These are phyloP conservation scores for Anabas testudineus DNA, from an alignment of 2,797 vertebrate genomes.

Conservation along the genomic window DNA sequence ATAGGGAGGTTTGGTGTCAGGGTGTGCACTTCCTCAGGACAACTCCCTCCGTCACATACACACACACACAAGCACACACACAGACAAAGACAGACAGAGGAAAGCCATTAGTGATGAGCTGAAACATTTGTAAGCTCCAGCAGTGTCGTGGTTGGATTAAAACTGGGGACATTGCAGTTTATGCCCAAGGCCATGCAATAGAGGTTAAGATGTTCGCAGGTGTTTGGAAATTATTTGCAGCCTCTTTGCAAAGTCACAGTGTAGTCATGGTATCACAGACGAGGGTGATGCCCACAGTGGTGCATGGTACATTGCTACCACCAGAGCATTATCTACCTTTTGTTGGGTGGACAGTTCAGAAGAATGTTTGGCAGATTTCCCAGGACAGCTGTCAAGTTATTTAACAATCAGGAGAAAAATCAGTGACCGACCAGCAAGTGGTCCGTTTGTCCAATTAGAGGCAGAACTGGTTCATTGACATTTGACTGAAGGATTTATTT, in stretches of 20 bases:
- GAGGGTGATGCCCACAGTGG: background rate
- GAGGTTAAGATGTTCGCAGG: background rate
- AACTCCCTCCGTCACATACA: conserved; percentile 28
- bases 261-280: background rate
- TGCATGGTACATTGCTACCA: background rate
- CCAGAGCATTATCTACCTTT: background rate
- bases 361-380: conserved; percentile 33
- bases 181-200: background rate
- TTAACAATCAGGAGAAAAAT: conserved; percentile 35
- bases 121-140: background rate
- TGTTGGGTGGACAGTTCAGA: background rate
- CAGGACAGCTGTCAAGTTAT: conserved; percentile 39
- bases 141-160: background rate
- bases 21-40: conserved; percentile 67
- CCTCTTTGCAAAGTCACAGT: background rate
- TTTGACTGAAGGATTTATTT: background rate
- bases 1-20: conserved; percentile 49
- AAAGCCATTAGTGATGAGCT: conserved; percentile 39
- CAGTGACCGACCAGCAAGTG: conserved; percentile 21
- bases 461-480: background rate
- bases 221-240: background rate
- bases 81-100: background rate
- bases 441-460: conserved; percentile 38
- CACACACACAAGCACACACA: conserved; percentile 20
- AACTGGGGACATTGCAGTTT: background rate